These are phyloP conservation scores for Cryptotis parvus DNA, from an alignment of 2,113 vertebrate genomes.

Conservation along the genomic window DNA sequence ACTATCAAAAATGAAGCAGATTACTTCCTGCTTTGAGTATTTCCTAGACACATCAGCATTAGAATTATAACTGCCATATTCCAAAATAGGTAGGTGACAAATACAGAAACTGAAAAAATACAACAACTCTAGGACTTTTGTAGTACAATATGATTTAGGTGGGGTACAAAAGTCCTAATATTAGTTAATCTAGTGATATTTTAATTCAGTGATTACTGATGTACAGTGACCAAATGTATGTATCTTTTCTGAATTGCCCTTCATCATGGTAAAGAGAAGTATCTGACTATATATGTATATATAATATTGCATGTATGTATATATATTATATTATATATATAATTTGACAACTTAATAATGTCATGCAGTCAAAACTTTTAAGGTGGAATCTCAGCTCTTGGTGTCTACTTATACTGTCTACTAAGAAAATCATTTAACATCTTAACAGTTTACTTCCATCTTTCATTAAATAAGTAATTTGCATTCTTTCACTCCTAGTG, in stretches of 20 bases:
- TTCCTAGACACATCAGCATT: background rate
- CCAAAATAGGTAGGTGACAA: background rate
- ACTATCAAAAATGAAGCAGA: slow-evolving; percentile 22
- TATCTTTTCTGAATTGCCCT: background rate
- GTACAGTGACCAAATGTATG: background rate
- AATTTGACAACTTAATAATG: background rate
- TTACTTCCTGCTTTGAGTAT: background rate
- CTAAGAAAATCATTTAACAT: background rate
- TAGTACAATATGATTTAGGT: no score
- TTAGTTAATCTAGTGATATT: background rate
- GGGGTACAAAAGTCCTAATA: no score
- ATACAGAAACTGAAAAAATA: background rate
- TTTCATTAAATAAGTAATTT: slow-evolving; percentile 16
- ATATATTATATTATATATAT: no score
- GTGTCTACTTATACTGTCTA: background rate
- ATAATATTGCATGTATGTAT: no score
- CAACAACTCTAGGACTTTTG: background rate
- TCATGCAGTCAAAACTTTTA: background rate
- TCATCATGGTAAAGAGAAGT: background rate
- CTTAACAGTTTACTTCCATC: background rate
- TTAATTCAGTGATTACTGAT: background rate
- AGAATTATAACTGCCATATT: background rate
- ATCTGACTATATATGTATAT: no score
- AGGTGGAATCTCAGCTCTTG: background rate
- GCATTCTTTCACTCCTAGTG: background rate